phyloP scores from a whole-genome alignment of 2,797 vertebrate species.

The Sebastes diploproa region DNA sequence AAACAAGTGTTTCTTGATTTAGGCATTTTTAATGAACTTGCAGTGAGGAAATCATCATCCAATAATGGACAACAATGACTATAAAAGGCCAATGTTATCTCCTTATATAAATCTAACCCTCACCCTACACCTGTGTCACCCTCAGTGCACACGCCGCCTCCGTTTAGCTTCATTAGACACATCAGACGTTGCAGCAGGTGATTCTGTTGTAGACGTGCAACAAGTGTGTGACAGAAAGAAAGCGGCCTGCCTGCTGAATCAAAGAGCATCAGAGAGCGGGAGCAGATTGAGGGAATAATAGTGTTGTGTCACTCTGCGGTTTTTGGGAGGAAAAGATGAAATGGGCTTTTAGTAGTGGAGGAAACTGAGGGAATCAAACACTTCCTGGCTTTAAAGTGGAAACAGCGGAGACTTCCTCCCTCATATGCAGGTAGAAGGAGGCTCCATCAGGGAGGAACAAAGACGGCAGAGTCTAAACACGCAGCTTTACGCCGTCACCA shows the following conservation, averaged over 20 bases:
- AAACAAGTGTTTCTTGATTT: neutral
- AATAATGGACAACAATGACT: neutral
- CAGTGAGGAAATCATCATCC: neutral
- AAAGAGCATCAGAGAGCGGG: slow-evolving; percentile 25
- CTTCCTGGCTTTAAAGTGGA: slow-evolving; percentile 80
- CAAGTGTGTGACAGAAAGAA: slow-evolving; percentile 67
- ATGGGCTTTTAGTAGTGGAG: slow-evolving; percentile 59
- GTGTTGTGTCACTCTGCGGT: slow-evolving; percentile 58
- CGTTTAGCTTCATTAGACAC: slow-evolving; percentile 11
- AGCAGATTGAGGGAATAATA: slow-evolving; percentile 29
- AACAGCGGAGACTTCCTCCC: slow-evolving; percentile 85
- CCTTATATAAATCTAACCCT: neutral
- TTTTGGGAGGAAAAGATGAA: slow-evolving; percentile 64
- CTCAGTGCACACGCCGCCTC: neutral
- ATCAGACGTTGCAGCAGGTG: slow-evolving; percentile 56
- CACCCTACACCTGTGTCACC: slow-evolving; percentile 11
- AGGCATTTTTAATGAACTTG: neutral
- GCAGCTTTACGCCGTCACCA: slow-evolving; percentile 45
- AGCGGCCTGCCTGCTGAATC: slow-evolving; percentile 17
- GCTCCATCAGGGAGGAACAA: slow-evolving; percentile 83
- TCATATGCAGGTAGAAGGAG: slow-evolving; percentile 86
- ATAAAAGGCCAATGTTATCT: neutral
- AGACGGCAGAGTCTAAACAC: slow-evolving; percentile 85
- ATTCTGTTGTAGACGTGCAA: slow-evolving; percentile 58
- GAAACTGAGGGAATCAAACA: slow-evolving; percentile 76